Evolutionary conservation across 2,113 vertebrate genomes (phyloP).

Genomic region (Leucosticte australis): DNA sequence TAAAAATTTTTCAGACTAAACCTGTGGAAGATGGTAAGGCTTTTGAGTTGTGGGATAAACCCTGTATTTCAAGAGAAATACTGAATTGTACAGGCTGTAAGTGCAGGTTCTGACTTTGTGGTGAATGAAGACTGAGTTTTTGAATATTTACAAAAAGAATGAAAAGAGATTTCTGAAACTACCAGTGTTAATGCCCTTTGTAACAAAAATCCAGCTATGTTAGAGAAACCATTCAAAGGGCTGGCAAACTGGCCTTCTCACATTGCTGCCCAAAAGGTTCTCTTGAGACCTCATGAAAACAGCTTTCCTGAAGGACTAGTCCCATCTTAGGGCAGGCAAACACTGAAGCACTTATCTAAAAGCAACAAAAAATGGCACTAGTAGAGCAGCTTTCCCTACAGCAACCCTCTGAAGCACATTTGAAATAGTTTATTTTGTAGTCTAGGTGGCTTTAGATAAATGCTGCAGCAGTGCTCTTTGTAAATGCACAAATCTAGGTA

Average conservation of each 20-base stretch:
- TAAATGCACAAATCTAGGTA: constrained; percentile 38
- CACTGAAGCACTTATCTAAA: neutral
- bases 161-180: neutral
- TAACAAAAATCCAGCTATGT: neutral
- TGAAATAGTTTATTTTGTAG: constrained; percentile 28
- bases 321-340: neutral
- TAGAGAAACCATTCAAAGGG: neutral
- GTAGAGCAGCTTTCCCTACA: neutral
- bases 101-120: neutral
- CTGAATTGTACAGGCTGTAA: neutral
- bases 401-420: neutral
- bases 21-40: neutral
- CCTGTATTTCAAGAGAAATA: neutral
- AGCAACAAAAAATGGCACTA: neutral
- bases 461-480: constrained; percentile 8
- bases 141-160: neutral
- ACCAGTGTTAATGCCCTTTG: neutral
- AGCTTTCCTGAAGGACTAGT: neutral
- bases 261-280: neutral
- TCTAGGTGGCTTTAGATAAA: constrained; percentile 33
- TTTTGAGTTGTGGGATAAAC: neutral
- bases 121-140: neutral
- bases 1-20: neutral
- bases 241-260: neutral
- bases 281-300: neutral